Percentiles rank a stretch among this genome's conserved stretches.
Evolutionary conservation across 2,113 vertebrate species (phyloP).

Genomic region (Anolis sagrei): DNA sequence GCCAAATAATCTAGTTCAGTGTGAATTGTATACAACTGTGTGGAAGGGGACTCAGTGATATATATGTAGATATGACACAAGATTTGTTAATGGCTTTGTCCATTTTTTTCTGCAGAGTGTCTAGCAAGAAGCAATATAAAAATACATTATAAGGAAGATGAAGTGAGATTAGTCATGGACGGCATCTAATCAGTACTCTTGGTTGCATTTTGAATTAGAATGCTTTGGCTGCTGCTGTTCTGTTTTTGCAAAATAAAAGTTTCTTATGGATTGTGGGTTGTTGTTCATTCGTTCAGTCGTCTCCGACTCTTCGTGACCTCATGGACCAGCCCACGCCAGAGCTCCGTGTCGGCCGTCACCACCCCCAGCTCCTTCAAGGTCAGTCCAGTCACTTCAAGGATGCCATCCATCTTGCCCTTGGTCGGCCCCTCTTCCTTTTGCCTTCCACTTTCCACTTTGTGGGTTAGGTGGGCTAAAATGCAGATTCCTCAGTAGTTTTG

Average conservation of each 20-base stretch:
- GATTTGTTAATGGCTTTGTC: background rate
- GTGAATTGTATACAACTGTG: too few species aligned
- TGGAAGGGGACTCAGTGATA: too few species aligned
- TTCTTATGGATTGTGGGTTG: background rate
- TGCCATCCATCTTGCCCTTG: too few species aligned
- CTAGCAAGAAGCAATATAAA: background rate
- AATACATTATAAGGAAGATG: background rate
- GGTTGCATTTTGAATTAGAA: background rate
- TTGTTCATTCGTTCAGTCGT: too few species aligned
- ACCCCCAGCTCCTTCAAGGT: too few species aligned
- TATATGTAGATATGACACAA: background rate
- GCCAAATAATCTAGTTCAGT: too few species aligned
- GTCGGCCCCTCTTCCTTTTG: too few species aligned
- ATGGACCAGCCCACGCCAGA: too few species aligned
- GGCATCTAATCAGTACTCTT: background rate
- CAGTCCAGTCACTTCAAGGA: too few species aligned
- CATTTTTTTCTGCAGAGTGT: background rate
- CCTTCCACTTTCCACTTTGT: too few species aligned
- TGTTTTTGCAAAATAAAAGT: background rate
- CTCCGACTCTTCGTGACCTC: too few species aligned
- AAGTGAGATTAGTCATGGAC: background rate
- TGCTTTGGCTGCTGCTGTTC: background rate
- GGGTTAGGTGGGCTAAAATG: background rate
- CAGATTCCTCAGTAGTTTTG: background rate
- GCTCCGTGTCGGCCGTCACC: too few species aligned